A percentile compares a stretch with the other conserved stretches of the same genome.
Evolutionary conservation across 2,113 vertebrate genomes (phyloP).

Genomic region (Microtus oregoni): DNA sequence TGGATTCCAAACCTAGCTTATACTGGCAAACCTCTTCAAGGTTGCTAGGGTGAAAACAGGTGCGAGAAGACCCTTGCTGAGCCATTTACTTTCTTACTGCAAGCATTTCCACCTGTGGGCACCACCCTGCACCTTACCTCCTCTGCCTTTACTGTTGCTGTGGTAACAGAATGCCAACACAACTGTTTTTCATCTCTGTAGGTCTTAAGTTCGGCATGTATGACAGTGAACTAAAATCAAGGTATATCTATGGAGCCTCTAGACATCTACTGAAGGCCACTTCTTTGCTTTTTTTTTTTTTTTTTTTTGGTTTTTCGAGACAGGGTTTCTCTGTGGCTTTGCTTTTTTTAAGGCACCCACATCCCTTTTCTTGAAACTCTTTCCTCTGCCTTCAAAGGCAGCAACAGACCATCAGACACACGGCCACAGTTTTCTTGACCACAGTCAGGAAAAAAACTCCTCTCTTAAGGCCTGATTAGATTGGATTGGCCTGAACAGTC

Average conservation of each 20-base stretch:
- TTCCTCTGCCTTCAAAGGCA: background rate
- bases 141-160: background rate
- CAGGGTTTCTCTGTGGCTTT: no score
- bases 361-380: background rate
- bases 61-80: background rate
- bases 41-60: background rate
- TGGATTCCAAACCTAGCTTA: background rate
- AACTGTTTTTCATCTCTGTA: background rate
- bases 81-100: background rate
- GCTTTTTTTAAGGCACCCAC: no score
- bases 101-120: background rate
- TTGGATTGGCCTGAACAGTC: background rate
- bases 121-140: background rate
- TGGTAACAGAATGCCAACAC: background rate
- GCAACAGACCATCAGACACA: background rate
- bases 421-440: background rate
- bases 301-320: no score
- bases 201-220: background rate
- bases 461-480: background rate
- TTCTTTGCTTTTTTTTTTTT: background rate
- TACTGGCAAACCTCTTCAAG: background rate
- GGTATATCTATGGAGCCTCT: background rate
- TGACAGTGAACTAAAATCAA: background rate
- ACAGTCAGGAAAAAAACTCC: background rate
- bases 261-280: background rate